These are phyloP conservation scores for Rhopilema esculentum DNA, from an alignment of 30 jellyfish, hydroid and myxozoan species.

Conservation along the genomic window DNA sequence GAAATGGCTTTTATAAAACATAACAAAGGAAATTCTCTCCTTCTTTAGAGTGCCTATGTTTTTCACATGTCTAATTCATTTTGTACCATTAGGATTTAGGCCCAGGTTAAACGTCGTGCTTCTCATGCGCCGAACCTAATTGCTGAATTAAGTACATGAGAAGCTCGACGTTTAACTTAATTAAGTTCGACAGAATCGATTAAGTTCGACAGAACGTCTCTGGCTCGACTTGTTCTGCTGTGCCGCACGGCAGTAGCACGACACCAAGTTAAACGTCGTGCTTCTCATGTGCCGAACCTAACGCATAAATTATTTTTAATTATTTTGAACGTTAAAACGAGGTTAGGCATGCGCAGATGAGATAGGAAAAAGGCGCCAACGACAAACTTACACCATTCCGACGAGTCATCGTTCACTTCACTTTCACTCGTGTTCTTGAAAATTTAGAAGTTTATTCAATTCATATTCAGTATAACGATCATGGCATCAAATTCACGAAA, in stretches of 20 bases:
- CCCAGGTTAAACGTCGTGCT: conserved; percentile 11
- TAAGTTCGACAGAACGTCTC: conserved; percentile 20
- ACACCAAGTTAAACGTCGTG: conserved; percentile 27
- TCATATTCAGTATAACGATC: conserved; percentile 5
- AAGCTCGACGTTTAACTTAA: conserved; percentile 25
- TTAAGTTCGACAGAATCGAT: conserved; percentile 34
- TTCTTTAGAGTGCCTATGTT: too few species aligned
- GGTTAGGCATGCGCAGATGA: conserved; percentile 68
- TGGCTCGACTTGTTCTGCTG: conserved; percentile 27
- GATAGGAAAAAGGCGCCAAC: conserved; percentile 60
- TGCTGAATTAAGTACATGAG: conserved; percentile 26
- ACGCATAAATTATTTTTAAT: conserved; percentile 9
- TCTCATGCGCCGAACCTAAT: conserved; percentile 43
- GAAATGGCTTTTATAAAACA: too few species aligned
- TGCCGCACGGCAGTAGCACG: conserved; percentile 19
- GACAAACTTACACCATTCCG: background rate
- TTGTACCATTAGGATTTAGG: too few species aligned
- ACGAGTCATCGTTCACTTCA: conserved; percentile 3
- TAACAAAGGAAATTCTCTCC: too few species aligned
- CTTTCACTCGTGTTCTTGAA: conserved; percentile 33
- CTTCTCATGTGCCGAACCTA: conserved; percentile 28
- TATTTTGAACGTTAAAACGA: conserved; percentile 29
- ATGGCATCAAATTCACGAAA: conserved; percentile 53
- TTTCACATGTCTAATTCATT: too few species aligned
- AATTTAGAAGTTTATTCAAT: background rate